Conservation (phyloP, 2,888 invertebrate species). For the Sceliomorpha sp. region DNA sequence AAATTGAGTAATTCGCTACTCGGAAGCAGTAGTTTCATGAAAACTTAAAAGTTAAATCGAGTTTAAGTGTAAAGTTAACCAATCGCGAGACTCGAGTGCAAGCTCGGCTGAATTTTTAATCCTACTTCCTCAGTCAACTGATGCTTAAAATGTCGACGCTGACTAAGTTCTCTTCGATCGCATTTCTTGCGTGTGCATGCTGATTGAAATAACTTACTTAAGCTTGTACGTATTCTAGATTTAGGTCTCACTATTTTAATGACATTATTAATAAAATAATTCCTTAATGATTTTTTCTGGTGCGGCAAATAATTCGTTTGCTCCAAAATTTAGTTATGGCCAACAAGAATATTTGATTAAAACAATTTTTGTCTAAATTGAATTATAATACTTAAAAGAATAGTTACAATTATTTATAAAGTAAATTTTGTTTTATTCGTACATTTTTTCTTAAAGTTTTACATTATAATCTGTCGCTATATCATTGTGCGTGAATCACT, state of each 20-base stretch:
- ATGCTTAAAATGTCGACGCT: slow-evolving; percentile 35
- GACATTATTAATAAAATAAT: slow-evolving; percentile 1
- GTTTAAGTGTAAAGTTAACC: slow-evolving; percentile 55
- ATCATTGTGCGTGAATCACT: slow-evolving; percentile 31
- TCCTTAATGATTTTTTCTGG: too few species aligned
- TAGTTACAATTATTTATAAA: too few species aligned
- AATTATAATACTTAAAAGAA: too few species aligned
- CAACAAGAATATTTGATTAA: too few species aligned
- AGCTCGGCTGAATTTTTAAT: slow-evolving; percentile 51
- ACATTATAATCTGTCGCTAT: slow-evolving; percentile 15
- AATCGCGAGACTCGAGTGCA: slow-evolving; percentile 46
- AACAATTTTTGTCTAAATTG: too few species aligned
- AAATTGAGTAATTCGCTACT: slow-evolving; percentile 48
- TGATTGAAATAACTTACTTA: slow-evolving; percentile 35
- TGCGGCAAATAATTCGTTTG: too few species aligned
- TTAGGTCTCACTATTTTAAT: slow-evolving; percentile 8
- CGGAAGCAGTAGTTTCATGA: slow-evolving; percentile 46
- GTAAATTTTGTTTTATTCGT: too few species aligned
- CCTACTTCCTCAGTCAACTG: slow-evolving; percentile 33
- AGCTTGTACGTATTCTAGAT: slow-evolving; percentile 5
- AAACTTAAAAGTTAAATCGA: slow-evolving; percentile 55
- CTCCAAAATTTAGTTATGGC: too few species aligned
- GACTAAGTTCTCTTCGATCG: slow-evolving; percentile 26
- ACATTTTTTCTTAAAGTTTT: background rate
- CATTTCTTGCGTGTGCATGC: slow-evolving; percentile 18